Evolutionary conservation across 2,888 invertebrate species (phyloP).

Genomic region (Latheticus oryzae): DNA sequence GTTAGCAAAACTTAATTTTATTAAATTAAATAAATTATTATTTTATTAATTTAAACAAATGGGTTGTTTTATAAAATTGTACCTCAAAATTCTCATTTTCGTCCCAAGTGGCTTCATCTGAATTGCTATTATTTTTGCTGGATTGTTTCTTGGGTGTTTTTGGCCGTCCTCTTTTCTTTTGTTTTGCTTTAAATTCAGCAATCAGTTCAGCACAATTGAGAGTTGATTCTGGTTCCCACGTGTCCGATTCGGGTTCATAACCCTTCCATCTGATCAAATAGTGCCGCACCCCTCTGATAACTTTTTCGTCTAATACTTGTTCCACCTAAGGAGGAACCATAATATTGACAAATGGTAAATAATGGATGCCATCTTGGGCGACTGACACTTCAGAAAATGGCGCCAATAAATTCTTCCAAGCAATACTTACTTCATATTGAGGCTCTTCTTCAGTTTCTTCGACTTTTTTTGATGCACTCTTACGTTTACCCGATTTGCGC

Average conservation of each 20-base stretch:
- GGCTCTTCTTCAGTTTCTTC: slow-evolving; percentile 56
- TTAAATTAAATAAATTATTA: neutral
- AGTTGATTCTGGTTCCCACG: slow-evolving; percentile 81
- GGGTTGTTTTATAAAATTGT: neutral
- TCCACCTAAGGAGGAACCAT: slow-evolving; percentile 70
- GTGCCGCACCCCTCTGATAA: slow-evolving; percentile 74
- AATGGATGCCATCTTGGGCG: slow-evolving; percentile 2
- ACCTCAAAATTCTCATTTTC: slow-evolving; percentile 75
- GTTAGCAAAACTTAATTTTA: slow-evolving; percentile 32
- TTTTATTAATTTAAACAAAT: slow-evolving; percentile 1
- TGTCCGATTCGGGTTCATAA: slow-evolving; percentile 75
- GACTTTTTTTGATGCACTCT: slow-evolving; percentile 41
- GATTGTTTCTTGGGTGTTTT: slow-evolving; percentile 47
- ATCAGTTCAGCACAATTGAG: slow-evolving; percentile 78
- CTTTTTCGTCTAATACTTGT: slow-evolving; percentile 76
- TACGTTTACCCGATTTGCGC: slow-evolving; percentile 49
- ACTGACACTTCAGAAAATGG: slow-evolving; percentile 13
- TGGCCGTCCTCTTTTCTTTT: slow-evolving; percentile 49
- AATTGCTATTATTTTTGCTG: slow-evolving; percentile 49
- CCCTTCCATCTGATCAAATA: slow-evolving; percentile 85
- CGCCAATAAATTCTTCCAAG: slow-evolving; percentile 17
- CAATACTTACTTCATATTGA: slow-evolving; percentile 67
- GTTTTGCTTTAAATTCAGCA: slow-evolving; percentile 65
- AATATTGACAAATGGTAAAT: slow-evolving; percentile 14
- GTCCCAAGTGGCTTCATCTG: slow-evolving; percentile 65